phyloP scores from a whole-genome alignment of 2,888 invertebrate species.

The Drosophila rubida region DNA sequence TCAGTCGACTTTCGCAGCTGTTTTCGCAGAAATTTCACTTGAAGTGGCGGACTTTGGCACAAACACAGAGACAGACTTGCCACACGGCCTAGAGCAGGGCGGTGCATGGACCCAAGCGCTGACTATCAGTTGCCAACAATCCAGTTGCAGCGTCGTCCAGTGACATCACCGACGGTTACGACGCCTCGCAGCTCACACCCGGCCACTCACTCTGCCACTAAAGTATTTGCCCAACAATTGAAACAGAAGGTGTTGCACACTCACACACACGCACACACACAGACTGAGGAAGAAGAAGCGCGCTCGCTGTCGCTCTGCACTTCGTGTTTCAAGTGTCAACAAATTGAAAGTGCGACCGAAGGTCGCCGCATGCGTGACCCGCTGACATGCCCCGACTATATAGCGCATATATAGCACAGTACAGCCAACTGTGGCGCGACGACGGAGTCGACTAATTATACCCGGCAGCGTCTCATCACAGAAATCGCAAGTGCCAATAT shows the following conservation, averaged over 20 bases:
- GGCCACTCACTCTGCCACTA: conserved; percentile 40
- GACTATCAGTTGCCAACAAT: no score
- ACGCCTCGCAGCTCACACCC: conserved; percentile 33
- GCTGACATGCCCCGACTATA: neutral
- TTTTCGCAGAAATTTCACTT: conserved; percentile 20
- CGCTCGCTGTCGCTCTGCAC: neutral
- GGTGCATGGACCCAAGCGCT: neutral
- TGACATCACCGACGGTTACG: conserved; percentile 60
- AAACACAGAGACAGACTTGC: neutral
- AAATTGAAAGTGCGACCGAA: conserved; percentile 18
- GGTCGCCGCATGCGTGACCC: conserved; percentile 33
- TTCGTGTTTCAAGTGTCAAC: conserved; percentile 24
- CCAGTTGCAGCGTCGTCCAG: conserved; percentile 42
- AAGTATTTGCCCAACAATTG: conserved; percentile 30
- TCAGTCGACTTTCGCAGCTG: no score
- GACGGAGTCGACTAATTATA: no score
- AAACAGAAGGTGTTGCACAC: conserved; percentile 36
- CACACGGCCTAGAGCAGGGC: no score
- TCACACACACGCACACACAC: neutral
- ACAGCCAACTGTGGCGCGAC: no score
- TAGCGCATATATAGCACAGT: neutral
- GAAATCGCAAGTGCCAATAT: no score
- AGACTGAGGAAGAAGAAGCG: neutral
- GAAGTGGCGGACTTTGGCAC: neutral
- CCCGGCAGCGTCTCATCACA: no score